Percentiles rank a stretch among this genome's conserved stretches.
Evolutionary conservation across 1,140 invertebrate genomes (phyloP).

Genomic region (Globodera ellingtonae): DNA sequence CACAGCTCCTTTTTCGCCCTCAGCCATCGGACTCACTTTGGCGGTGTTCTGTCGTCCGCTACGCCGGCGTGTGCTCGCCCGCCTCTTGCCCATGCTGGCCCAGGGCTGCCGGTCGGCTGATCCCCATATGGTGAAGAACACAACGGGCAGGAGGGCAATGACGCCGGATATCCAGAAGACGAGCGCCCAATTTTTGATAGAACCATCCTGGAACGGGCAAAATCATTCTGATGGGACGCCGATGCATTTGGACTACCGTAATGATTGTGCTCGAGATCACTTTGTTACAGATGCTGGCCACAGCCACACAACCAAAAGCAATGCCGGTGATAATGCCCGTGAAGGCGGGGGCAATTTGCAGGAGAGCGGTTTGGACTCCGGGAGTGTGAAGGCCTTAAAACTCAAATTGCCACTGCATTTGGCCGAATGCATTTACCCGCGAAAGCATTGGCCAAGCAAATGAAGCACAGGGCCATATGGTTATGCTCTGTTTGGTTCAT

Average conservation of each 20-base stretch:
- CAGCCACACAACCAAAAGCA: constrained; percentile 60
- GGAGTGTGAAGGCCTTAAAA: constrained; percentile 62
- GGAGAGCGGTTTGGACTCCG: constrained; percentile 61
- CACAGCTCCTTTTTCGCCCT: background rate
- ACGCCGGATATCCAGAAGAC: constrained; percentile 42
- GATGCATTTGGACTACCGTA: background rate
- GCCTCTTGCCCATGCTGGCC: constrained; percentile 29
- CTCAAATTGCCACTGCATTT: background rate
- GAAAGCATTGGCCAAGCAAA: constrained; percentile 62
- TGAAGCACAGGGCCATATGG: constrained; percentile 47
- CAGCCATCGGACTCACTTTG: background rate
- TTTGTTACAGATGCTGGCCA: constrained; percentile 46
- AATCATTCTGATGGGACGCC: background rate
- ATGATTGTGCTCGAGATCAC: constrained; percentile 31
- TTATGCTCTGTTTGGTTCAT: constrained; percentile 38
- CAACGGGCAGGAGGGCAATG: constrained; percentile 41
- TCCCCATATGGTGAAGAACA: constrained; percentile 49
- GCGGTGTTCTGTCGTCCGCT: background rate
- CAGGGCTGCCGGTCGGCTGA: constrained; percentile 46
- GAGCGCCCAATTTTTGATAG: constrained; percentile 31
- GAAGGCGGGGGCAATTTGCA: constrained; percentile 62
- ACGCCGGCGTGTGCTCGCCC: constrained; percentile 2
- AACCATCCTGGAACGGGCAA: constrained; percentile 19
- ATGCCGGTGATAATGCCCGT: constrained; percentile 62
- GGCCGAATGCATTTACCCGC: constrained; percentile 47